Evolutionary conservation across 2,888 invertebrate genomes (phyloP), one percentile per base, ranked within the genome.

Genomic region (Cryptus viduatorius): DNA sequence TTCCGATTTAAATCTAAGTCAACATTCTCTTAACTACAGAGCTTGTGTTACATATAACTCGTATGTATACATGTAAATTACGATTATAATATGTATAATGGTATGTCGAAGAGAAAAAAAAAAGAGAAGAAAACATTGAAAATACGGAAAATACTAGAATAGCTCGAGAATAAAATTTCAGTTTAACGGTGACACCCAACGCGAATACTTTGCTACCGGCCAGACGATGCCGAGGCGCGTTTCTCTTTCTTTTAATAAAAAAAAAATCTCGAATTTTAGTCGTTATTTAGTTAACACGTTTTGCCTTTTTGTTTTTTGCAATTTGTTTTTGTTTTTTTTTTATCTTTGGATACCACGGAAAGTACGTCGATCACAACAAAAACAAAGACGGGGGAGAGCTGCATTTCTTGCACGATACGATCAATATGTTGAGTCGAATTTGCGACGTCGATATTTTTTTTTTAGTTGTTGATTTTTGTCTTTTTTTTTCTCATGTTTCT

Each of bases 1-100:
- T 69, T 69, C 73, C 81, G 37, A 76, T 82, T 77, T 69, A 78
- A 82, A 67, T 84, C 81, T 82, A 84, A 75, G 69, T 82, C 78
- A 87, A 86, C 86, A 79, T 82, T 77, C 75, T 87, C 84, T 87
- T 80, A 87, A 86, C 87, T 89, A 89, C 87, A 87, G 86, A 87
- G 88, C 86, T 79, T 85, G 84, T 86, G 84, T 86, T 89, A 88
- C 86, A 88, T 87, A 88, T 86, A 82, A 79, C 61, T 61, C 14
- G 84, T 88, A 88, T 88, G 88, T 87, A 88, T 85, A 87, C 82
- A 85, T 84, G 81, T 84, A 83, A 85, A 85, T 87, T 88, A 89
- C 85, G 84, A 79, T 87, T 86, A 85, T 85, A 86, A 84, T 87
- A 85, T 88, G 75, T 86, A 86, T 87, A 87, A 76, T 82, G 82